A percentile compares a stretch with the other conserved stretches of the same genome.
phyloP scores from a whole-genome alignment of 2,113 vertebrate species.

The Ifrita kowaldi region DNA sequence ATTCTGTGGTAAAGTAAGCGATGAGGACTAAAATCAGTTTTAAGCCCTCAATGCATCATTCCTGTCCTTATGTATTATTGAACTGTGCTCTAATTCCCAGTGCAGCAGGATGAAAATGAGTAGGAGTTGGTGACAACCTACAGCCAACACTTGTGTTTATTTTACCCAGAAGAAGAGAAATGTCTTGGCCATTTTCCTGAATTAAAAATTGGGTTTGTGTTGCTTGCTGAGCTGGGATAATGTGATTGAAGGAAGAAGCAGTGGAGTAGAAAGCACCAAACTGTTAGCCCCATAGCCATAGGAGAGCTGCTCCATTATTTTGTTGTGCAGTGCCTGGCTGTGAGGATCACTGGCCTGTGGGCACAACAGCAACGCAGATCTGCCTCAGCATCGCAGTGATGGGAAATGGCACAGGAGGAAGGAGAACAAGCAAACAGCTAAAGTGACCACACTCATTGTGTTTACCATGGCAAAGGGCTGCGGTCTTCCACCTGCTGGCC shows the following conservation, averaged over 20 bases:
- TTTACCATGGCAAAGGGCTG: neutral
- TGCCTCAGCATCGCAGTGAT: neutral
- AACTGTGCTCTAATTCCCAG: neutral
- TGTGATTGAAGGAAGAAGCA: neutral
- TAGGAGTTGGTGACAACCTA: neutral
- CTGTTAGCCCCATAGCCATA: accelerated
- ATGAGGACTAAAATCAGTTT: neutral
- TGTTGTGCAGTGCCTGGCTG: neutral
- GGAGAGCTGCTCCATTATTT: neutral
- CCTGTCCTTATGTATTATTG: neutral
- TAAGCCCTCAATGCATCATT: neutral
- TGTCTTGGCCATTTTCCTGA: neutral
- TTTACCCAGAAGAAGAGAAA: neutral
- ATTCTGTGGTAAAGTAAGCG: neutral
- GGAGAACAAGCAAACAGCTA: neutral
- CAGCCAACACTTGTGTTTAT: neutral
- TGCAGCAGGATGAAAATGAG: neutral
- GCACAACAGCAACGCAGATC: accelerated
- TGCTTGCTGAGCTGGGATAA: neutral
- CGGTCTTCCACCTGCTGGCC: neutral
- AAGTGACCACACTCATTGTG: neutral
- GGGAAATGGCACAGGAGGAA: neutral
- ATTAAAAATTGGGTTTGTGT: neutral
- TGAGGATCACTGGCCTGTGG: neutral
- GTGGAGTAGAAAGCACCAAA: neutral